Conservation (phyloP, 2,113 vertebrate species). For the Sarotherodon lohbergeri region DNA sequence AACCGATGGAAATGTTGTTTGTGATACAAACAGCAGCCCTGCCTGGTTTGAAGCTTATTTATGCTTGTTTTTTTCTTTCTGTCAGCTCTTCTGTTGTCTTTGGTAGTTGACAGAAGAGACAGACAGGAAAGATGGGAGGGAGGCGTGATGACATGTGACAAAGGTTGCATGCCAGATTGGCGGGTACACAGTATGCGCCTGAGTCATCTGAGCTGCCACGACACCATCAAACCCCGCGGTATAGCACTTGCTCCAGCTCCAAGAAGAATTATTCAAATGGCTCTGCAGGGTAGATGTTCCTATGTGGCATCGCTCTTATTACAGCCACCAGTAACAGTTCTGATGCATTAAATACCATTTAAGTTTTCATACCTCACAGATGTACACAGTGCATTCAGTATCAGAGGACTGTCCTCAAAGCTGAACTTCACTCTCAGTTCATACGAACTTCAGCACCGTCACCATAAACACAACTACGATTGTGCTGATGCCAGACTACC, state of each 20-base stretch:
- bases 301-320: background rate
- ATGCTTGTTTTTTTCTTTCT: background rate
- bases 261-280: background rate
- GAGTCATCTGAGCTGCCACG: constrained; percentile 51
- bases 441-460: background rate
- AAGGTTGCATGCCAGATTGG: constrained; percentile 63
- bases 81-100: background rate
- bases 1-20: background rate
- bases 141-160: constrained; percentile 54
- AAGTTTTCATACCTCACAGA: background rate
- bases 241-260: background rate
- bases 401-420: accelerated
- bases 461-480: background rate
- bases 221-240: constrained; percentile 27
- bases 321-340: accelerated
- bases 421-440: accelerated
- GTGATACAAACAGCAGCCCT: background rate
- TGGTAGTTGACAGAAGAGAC: constrained; percentile 25
- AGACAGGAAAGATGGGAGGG: constrained; percentile 48
- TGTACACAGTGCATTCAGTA: accelerated
- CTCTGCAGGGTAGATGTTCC: background rate
- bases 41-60: background rate
- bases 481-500: accelerated
- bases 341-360: background rate
- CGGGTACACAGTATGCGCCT: constrained; percentile 51